phyloP scores from a whole-genome alignment of 2,888 invertebrate species.

The Nomada lathburiana region DNA sequence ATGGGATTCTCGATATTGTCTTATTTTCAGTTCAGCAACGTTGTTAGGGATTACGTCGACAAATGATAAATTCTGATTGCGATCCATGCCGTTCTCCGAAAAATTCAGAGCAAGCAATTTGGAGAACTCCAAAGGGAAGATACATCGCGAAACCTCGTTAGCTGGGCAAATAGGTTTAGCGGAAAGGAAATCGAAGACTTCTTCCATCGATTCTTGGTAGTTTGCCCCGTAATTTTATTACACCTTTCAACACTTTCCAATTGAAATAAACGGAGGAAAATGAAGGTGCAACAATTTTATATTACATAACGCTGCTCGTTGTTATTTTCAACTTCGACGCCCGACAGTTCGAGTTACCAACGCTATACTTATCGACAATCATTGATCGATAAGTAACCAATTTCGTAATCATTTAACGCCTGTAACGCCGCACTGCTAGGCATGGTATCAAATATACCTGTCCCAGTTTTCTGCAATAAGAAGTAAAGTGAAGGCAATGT shows the following conservation, averaged over 20 bases:
- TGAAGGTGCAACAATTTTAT: not conserved
- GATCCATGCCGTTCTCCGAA: not conserved
- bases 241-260: not conserved
- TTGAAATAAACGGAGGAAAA: not conserved
- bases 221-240: slow-evolving; percentile 7
- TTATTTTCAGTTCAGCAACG: not conserved
- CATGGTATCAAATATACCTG: not conserved
- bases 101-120: not conserved
- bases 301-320: not conserved
- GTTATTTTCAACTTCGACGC: not conserved
- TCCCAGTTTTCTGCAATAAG: no score
- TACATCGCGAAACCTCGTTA: not conserved
- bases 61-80: not conserved
- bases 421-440: not conserved
- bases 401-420: not conserved
- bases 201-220: not conserved
- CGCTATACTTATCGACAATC: not conserved
- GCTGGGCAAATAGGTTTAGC: not conserved
- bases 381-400: not conserved
- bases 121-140: not conserved
- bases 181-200: not conserved
- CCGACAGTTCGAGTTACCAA: not conserved
- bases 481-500: not conserved
- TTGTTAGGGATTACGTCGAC: no score
- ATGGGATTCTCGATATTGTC: not conserved